Conservation (phyloP, 2,797 vertebrate species). For the Taenioides sp. region DNA sequence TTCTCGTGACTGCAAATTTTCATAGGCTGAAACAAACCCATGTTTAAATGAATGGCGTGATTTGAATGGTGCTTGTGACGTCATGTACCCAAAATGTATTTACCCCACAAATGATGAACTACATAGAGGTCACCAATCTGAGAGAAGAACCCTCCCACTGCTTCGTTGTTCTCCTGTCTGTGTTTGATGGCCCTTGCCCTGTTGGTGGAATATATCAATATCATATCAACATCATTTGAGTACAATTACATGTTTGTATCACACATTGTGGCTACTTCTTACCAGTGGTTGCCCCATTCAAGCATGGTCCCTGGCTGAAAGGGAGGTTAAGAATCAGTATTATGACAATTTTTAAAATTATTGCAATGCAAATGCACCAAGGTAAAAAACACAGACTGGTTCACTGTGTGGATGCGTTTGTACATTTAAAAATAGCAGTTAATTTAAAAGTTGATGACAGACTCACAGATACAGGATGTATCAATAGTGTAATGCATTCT, state of each 20-base stretch:
- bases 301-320: slow-evolving; percentile 97
- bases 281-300: slow-evolving; percentile 98
- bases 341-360: background rate
- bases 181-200: slow-evolving; percentile 94
- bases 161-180: slow-evolving; percentile 92
- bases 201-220: slow-evolving; percentile 16
- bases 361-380: background rate
- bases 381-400: background rate
- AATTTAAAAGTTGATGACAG: no score
- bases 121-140: slow-evolving; percentile 94
- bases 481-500: no score
- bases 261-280: slow-evolving; percentile 44
- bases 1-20: slow-evolving; percentile 87
- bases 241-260: no score
- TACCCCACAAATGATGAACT: slow-evolving; percentile 97
- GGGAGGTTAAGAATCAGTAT: slow-evolving; percentile 24
- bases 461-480: no score
- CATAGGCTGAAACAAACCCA: slow-evolving; percentile 80
- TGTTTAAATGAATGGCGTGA: background rate
- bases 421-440: no score
- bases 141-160: slow-evolving; percentile 94
- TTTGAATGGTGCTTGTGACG: background rate
- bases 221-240: background rate
- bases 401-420: no score
- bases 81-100: slow-evolving; percentile 33